A percentile compares a stretch with the other conserved stretches of the same genome.
Conservation (phyloP, 2,888 invertebrate genomes). For the Trachelus troglodyta region DNA sequence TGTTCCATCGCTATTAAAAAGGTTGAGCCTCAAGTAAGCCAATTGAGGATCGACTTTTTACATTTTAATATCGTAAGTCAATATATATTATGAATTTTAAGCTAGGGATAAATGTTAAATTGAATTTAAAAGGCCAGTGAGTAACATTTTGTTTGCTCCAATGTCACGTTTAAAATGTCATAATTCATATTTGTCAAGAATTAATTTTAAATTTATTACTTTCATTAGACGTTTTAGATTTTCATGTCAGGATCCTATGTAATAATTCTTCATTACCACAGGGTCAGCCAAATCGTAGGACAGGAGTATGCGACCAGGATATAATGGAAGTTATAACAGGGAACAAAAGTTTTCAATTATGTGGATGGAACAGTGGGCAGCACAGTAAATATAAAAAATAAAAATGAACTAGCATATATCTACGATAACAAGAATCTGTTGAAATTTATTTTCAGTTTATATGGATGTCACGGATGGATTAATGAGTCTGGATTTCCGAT, state of each 20-base stretch:
- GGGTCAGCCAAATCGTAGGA: conserved; percentile 85
- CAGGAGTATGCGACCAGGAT: conserved; percentile 84
- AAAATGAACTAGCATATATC: background rate
- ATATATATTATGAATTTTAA: background rate
- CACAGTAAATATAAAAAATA: conserved; percentile 73
- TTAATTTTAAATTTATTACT: background rate
- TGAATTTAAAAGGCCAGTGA: background rate
- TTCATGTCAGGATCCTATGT: background rate
- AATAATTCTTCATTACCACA: conserved; percentile 47
- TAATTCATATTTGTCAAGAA: background rate
- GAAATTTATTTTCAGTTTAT: conserved; percentile 70
- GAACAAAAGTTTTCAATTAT: conserved; percentile 70
- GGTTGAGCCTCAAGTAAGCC: conserved; percentile 82
- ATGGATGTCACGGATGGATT: conserved; percentile 74
- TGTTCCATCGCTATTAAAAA: conserved; percentile 82
- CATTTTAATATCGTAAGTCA: conserved; percentile 82
- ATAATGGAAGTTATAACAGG: conserved; percentile 63
- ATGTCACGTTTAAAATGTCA: background rate
- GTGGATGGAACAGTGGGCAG: conserved; percentile 87
- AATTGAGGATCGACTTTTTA: conserved; percentile 84
- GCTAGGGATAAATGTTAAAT: background rate
- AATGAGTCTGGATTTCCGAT: conserved; percentile 67
- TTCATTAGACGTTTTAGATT: background rate
- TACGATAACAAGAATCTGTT: background rate
- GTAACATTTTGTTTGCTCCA: background rate